Evolutionary conservation across 2,888 invertebrate species (phyloP), one percentile per base, ranked within the genome.

Genomic region (Lottia gigantea): DNA sequence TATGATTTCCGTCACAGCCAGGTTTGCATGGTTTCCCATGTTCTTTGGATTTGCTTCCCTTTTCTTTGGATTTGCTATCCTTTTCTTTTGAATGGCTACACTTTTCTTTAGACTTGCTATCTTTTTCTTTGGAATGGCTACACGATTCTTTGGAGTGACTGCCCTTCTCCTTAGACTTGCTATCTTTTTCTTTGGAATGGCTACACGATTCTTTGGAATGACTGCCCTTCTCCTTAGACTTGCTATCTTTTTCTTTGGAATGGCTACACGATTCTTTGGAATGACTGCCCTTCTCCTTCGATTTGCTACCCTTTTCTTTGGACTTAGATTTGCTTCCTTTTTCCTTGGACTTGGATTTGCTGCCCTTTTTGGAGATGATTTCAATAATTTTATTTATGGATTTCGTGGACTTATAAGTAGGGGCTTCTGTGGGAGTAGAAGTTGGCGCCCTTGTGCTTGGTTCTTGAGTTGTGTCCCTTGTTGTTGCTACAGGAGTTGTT

Each of bases 201-300:
- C 68, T 63, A 46, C 46, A 47, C n/a, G 49, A 64, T n/a, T 67
- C 67, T 62, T 55, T 55, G 2, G 61, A 25, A 19, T 67, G n/a
- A 19, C 62, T 31, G 0, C 47, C 46, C 19, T 68, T 64, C 15
- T 68, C 68, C n/a, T 64, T 64, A 1, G 68, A 68, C 40, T 68
- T 68, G 46, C 68, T 69, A 15, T 64, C 67, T 46, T 26, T 31
- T 45, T 55, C 31, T 40, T 62, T 46, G 3, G 64, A 46, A 2
- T 69, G 46, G 19, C 55, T 55, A 23, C 15, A 12, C 1, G 64
- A 55, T 11, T 64, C 68, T 15, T 47, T 64, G 14, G 61, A 25
- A 19, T 67, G n/a, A 25, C 62, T 31, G 8, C 47, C 26, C 4
- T 68, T 68, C 23, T 68, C 68, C n/a, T 64, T 63, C 0, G 68